A percentile compares a stretch with the other conserved stretches of the same genome.
Conservation (phyloP, 2,113 vertebrate genomes). For the Ardeotis arabs region DNA sequence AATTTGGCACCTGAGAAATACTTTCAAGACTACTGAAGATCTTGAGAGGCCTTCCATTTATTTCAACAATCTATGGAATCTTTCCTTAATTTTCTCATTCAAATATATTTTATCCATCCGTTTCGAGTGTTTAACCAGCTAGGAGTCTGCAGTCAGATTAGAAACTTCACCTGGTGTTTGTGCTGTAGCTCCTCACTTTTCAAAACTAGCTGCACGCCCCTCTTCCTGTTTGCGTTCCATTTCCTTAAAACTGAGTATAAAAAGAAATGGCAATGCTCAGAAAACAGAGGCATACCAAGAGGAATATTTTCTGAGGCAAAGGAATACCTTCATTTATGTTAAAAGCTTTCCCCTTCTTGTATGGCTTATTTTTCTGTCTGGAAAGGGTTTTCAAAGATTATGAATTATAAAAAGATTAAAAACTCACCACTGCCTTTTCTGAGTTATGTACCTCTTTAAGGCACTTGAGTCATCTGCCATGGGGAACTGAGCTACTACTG, state of each 20-base stretch:
- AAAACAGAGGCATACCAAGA: not conserved
- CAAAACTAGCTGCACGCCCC: not conserved
- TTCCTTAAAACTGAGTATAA: not conserved
- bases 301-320: not conserved
- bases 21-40: not conserved
- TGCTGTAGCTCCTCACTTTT: not conserved
- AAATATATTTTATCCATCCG: not conserved
- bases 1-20: not conserved
- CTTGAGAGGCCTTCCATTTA: not conserved
- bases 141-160: not conserved
- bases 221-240: not conserved
- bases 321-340: not conserved
- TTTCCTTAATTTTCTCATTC: not conserved
- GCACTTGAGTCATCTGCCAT: not conserved
- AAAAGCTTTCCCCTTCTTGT: not conserved
- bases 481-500: not conserved
- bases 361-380: not conserved
- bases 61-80: not conserved
- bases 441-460: not conserved
- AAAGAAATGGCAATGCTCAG: not conserved
- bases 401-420: not conserved
- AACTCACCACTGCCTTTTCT: not conserved
- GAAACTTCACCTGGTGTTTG: not conserved
- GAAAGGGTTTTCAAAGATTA: not conserved
- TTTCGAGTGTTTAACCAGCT: not conserved